These are phyloP conservation scores for Gymnocheta viridis DNA, from an alignment of 2,888 invertebrate species.

Conservation along the genomic window DNA sequence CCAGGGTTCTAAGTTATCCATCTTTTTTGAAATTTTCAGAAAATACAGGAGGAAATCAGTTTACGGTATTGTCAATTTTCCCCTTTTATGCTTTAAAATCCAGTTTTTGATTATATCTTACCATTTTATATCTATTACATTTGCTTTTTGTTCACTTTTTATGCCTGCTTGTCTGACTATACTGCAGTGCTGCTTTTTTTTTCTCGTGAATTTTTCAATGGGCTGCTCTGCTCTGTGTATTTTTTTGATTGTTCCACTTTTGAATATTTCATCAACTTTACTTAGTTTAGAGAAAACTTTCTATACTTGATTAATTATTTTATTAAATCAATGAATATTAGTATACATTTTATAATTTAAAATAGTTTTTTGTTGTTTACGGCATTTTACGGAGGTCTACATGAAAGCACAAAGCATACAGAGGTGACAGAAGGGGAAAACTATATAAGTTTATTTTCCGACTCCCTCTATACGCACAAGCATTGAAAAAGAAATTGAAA, in stretches of 20 bases:
- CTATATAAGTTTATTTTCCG: too few species aligned
- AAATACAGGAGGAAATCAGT: conserved; percentile 25
- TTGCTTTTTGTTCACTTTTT: conserved; percentile 54
- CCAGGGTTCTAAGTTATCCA: conserved; percentile 78
- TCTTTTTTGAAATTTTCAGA: conserved; percentile 48
- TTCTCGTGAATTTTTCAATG: conserved; percentile 41
- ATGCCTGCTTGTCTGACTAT: conserved; percentile 52
- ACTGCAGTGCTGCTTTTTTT: conserved; percentile 51
- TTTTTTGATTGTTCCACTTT: conserved; percentile 49
- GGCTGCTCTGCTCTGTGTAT: conserved; percentile 13
- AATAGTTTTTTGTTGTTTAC: conserved; percentile 55
- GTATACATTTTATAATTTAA: conserved; percentile 34
- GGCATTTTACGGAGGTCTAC: conserved; percentile 50
- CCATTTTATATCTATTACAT: conserved; percentile 52
- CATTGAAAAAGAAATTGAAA: too few species aligned
- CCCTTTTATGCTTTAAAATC: conserved; percentile 31
- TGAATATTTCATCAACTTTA: not conserved
- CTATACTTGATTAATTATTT: not conserved
- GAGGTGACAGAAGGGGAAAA: too few species aligned
- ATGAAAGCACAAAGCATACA: too few species aligned
- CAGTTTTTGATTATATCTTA: conserved; percentile 59
- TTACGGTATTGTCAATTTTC: not conserved
- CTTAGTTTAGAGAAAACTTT: not conserved
- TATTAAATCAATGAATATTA: not conserved
- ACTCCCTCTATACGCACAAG: too few species aligned